Percentiles rank a stretch among this genome's conserved stretches.
Evolutionary conservation across 2,888 invertebrate genomes (phyloP).

Genomic region (Hylaea fasciaria): DNA sequence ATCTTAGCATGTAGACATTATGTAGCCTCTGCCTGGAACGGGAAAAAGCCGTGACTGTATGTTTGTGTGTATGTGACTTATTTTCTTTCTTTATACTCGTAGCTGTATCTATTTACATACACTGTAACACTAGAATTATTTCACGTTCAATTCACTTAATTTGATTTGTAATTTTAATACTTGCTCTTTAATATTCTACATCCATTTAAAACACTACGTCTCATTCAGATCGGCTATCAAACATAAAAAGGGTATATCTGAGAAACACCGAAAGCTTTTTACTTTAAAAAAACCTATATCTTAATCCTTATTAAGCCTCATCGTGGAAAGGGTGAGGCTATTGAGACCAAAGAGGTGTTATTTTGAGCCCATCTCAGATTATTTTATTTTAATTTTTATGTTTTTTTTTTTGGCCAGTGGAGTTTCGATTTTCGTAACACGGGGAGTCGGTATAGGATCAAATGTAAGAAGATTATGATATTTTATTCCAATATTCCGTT

Average conservation of each 20-base stretch:
- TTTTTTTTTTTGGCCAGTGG: conserved; percentile 43
- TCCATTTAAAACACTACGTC: conserved; percentile 11
- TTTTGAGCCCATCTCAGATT: conserved; percentile 74
- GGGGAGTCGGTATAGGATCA: conserved; percentile 58
- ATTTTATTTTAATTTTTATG: conserved; percentile 50
- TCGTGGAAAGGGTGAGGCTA: conserved; percentile 71
- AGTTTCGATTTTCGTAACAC: conserved; percentile 64
- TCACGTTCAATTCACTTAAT: background rate
- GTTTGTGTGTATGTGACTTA: too few relatives aligned
- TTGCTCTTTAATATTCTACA: conserved; percentile 6
- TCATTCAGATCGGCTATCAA: conserved; percentile 42
- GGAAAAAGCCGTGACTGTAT: too few relatives aligned
- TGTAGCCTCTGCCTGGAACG: too few relatives aligned
- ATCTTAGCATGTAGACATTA: too few relatives aligned
- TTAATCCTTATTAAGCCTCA: conserved; percentile 82
- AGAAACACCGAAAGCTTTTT: conserved; percentile 80
- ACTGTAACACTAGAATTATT: too few relatives aligned
- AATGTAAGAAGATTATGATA: conserved; percentile 60
- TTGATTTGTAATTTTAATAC: background rate
- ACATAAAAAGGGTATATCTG: conserved; percentile 64
- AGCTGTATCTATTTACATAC: too few relatives aligned
- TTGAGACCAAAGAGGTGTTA: conserved; percentile 77
- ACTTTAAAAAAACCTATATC: conserved; percentile 78
- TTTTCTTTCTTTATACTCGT: too few relatives aligned
- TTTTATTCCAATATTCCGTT: conserved; percentile 21